These are phyloP conservation scores for Hirundichthys speculiger DNA, from an alignment of 2,113 vertebrate species.

Conservation along the genomic window DNA sequence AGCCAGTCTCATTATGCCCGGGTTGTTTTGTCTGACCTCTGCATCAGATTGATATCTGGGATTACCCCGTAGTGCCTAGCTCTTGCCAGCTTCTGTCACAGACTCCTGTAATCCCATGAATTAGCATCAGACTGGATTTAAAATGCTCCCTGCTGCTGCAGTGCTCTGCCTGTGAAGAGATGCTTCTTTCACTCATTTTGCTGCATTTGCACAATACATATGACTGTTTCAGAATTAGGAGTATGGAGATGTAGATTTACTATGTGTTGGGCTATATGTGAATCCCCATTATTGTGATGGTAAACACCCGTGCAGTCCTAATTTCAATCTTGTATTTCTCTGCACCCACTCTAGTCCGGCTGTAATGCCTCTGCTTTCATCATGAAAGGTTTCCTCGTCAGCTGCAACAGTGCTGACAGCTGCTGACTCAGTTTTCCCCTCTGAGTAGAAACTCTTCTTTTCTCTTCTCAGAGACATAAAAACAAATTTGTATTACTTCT, in stretches of 20 bases:
- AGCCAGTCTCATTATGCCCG: constrained; percentile 32
- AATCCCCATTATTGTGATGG: constrained; percentile 23
- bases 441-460: constrained; percentile 18
- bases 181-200: neutral
- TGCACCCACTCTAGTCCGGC: neutral
- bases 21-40: constrained; percentile 44
- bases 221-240: neutral
- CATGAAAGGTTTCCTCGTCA: constrained; percentile 38
- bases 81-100: constrained; percentile 53
- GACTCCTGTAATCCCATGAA: constrained; percentile 72
- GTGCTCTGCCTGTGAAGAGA: constrained; percentile 5
- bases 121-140: constrained; percentile 60
- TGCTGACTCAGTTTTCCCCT: constrained; percentile 66
- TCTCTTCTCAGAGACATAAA: neutral
- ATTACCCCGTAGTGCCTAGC: constrained; percentile 52
- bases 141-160: constrained; percentile 28
- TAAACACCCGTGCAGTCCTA: constrained; percentile 16
- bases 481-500: neutral
- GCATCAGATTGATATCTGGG: constrained; percentile 60
- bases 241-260: constrained; percentile 1
- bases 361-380: constrained; percentile 45
- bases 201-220: neutral
- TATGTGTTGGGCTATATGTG: neutral
- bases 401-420: constrained; percentile 53
- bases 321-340: constrained; percentile 19